These are phyloP conservation scores for Cylas formicarius DNA, from an alignment of 1,140 invertebrate genomes.

Conservation along the genomic window DNA sequence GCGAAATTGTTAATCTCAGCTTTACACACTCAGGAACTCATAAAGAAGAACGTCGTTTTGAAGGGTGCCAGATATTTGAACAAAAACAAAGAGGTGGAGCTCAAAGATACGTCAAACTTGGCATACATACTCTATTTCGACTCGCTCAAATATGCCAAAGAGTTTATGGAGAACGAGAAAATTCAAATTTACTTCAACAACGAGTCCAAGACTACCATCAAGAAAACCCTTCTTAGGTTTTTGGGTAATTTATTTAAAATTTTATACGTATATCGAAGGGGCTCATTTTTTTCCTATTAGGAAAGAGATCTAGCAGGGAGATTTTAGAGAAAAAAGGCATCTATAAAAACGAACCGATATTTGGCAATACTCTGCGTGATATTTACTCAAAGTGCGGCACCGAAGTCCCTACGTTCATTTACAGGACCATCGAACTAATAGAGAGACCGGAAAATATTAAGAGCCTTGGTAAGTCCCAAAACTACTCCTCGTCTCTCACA, in stretches of 20 bases:
- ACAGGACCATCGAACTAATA: constrained; percentile 28
- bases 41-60: constrained; percentile 15
- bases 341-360: constrained; percentile 35
- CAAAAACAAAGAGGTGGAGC: constrained; percentile 18
- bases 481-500: too few relatives aligned
- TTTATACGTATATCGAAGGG: too few relatives aligned
- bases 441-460: constrained; percentile 34
- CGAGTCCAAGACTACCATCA: constrained; percentile 15
- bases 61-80: constrained; percentile 14
- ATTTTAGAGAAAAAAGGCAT: constrained; percentile 30
- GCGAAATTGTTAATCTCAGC: background rate
- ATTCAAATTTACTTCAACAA: constrained; percentile 13
- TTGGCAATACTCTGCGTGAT: constrained; percentile 33
- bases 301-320: constrained; percentile 22
- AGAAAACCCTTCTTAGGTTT: constrained; percentile 17
- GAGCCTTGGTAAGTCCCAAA: constrained; percentile 24
- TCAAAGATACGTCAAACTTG: constrained; percentile 16
- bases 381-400: constrained; percentile 17
- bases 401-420: constrained; percentile 30
- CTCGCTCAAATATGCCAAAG: constrained; percentile 15
- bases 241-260: constrained; percentile 14
- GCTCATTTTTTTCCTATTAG: constrained; percentile 10
- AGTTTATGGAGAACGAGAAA: constrained; percentile 24
- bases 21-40: constrained; percentile 3
- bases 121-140: constrained; percentile 17